Conservation (phyloP, 2,888 invertebrate species). For the Diloba caeruleocephala region DNA sequence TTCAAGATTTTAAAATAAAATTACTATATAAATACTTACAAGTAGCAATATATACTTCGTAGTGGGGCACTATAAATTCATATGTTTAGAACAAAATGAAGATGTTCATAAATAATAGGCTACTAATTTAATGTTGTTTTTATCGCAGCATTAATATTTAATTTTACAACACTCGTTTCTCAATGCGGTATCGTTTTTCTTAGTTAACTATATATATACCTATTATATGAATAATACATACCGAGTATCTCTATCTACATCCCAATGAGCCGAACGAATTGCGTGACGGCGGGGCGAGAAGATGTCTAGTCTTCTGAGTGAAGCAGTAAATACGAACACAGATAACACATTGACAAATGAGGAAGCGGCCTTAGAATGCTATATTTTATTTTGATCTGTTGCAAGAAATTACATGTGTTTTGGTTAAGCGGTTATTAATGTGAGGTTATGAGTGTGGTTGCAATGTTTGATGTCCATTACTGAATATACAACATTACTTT, state of each 20-base stretch:
- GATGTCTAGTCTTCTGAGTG: no score
- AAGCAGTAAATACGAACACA: no score
- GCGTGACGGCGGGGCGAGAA: no score
- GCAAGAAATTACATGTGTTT: neutral
- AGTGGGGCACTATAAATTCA: constrained; percentile 13
- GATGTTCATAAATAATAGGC: constrained; percentile 3
- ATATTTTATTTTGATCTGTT: constrained; percentile 2
- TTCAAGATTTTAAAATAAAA: no score
- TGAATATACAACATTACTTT: constrained; percentile 24
- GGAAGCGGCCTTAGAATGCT: neutral
- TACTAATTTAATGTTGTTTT: constrained; percentile 2
- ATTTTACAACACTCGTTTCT: neutral
- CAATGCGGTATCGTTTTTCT: no score
- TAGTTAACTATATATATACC: no score
- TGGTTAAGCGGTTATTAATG: neutral
- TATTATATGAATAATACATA: no score
- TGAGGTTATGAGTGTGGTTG: constrained; percentile 46
- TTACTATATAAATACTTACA: no score
- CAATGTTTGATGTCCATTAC: constrained; percentile 29
- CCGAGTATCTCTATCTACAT: no score
- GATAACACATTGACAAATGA: no score
- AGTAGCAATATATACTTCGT: constrained; percentile 12
- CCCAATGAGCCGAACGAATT: no score
- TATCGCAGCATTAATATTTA: constrained; percentile 15
- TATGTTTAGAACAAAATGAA: constrained; percentile 7